Evolutionary conservation across 2,888 invertebrate species (phyloP), one percentile per base, ranked within the genome.

Genomic region (Xestobium rufovillosum): DNA sequence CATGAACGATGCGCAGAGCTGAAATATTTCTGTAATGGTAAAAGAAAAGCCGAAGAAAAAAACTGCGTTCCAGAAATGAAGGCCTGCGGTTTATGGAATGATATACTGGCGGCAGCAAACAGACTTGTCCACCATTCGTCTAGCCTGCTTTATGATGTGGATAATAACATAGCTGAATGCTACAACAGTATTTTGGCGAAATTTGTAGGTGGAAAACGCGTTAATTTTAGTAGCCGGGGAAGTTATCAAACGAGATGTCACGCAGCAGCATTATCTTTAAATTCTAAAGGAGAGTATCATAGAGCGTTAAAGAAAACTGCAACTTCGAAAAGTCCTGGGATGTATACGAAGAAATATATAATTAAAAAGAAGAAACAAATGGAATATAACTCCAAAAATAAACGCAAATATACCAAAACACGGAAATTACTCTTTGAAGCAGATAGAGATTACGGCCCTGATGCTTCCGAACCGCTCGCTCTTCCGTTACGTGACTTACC

Each of bases 121-220:
- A 27, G 28, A 27, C 28, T 27, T 27, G 19, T 11, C 9, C 3
- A 40, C 34, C 31, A 44, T 19, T 33, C 47, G 9, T 32, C 46
- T 16, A 49, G 27, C 32, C 33, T 55, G 10, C 39, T 52, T 3
- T 39, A 49, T 34, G 41, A 55, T 34, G 49, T 51, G 9, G 46
- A 48, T 26, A 58, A 49, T 14, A 57, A 58, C 37, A 19, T 30
- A n/a, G 54, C 54, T 3, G 57, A 57, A 45, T 26, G 39, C 14
- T 58, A 50, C 30, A 55, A 56, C 34, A 45, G 44, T 14, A 43
- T 53, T 4, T 42, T 58, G 2, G 51, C 55, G 1, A 54, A 56
- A 44, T 52, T 49, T 40, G 45, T 50, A 10, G 52, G 54, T 2
- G 60, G 59, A 3, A 61, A 59, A 48, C 30, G 55, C 34, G 46